These are phyloP conservation scores for Agrochola macilenta DNA, from an alignment of 2,888 invertebrate genomes.

Conservation along the genomic window DNA sequence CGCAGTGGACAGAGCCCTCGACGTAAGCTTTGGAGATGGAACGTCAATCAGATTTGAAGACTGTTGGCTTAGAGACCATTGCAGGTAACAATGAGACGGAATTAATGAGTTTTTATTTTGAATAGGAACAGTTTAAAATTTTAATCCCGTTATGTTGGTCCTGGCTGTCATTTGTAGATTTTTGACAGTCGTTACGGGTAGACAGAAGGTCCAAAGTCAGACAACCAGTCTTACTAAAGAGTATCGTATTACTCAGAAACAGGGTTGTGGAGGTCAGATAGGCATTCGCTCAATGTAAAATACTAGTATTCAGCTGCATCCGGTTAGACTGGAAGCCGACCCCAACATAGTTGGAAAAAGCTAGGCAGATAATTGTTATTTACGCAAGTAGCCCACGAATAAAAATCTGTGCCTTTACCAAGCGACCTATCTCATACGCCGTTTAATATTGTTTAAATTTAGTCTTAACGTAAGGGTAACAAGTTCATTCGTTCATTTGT, in stretches of 20 bases:
- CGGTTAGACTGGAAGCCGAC: neutral
- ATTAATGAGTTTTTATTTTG: slow-evolving; percentile 1
- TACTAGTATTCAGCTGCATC: neutral
- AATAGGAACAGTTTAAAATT: neutral
- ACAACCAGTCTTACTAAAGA: no score
- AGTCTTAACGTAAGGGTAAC: neutral
- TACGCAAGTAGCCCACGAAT: neutral
- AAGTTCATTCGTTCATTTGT: neutral
- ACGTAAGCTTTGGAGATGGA: slow-evolving; percentile 74
- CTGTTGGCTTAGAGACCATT: slow-evolving; percentile 91
- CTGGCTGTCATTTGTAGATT: no score
- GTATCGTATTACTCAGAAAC: no score
- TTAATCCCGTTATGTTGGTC: no score
- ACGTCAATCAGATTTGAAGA: slow-evolving; percentile 80
- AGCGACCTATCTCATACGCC: neutral
- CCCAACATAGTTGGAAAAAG: neutral
- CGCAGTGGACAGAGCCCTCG: slow-evolving; percentile 69
- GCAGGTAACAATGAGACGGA: slow-evolving; percentile 81
- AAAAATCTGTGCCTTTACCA: neutral
- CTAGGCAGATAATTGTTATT: neutral
- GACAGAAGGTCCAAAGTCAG: no score
- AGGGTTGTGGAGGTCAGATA: neutral
- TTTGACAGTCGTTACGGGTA: no score
- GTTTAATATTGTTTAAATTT: neutral
- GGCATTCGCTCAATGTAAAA: neutral